Evolutionary conservation across 1,140 invertebrate species (phyloP), one percentile per base, ranked within the genome.

Genomic region (Aphaenogaster ashmeadi): DNA sequence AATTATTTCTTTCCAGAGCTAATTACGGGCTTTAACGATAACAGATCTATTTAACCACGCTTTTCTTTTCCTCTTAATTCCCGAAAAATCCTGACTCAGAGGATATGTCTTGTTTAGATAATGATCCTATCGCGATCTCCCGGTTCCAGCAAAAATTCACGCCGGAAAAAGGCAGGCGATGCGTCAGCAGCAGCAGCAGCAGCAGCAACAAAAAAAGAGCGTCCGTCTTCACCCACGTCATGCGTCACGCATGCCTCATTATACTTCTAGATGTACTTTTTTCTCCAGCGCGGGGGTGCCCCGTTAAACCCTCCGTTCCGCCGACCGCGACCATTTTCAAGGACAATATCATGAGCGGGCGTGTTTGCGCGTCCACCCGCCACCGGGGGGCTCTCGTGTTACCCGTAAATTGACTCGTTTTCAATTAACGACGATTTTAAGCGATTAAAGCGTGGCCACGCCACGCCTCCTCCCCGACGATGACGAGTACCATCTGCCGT

Each of bases 341-440:
- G 69, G 80, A 75, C 80, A 84, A 84, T 84, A 84, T 84, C 54
- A 84, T 84, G 41, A 74, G 54, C 67, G 69, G 54, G 54, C 52
- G 80, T 72, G 52, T 83, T 74, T 83, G 80, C 79, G 50, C 79
- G 21, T 50, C 75, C 75, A 27, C n/a, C 8, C 56, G 50, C 72
- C 41, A 18, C 41, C 58, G 41, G 38, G 21, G 21, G 58, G 64
- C 27, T 81, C 72, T 90, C 60, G 44, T 60, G 81, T 81, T 86
- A 81, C 89, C 60, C 89, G 88, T 90, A 84, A 90, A 90, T 87
- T 90, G 86, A 90, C 89, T 90, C 89, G 81, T 90, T 90, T 90
- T 90, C 89, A 90, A 90, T 90, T 90, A 90, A 90, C 88, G 78
- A 62, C 79, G 88, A 90, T 90, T 87, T 87, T 67, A 66, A 84